Evolutionary conservation across 2,113 vertebrate species (phyloP), one percentile per base, ranked within the genome.

Genomic region (Prolemur simus): DNA sequence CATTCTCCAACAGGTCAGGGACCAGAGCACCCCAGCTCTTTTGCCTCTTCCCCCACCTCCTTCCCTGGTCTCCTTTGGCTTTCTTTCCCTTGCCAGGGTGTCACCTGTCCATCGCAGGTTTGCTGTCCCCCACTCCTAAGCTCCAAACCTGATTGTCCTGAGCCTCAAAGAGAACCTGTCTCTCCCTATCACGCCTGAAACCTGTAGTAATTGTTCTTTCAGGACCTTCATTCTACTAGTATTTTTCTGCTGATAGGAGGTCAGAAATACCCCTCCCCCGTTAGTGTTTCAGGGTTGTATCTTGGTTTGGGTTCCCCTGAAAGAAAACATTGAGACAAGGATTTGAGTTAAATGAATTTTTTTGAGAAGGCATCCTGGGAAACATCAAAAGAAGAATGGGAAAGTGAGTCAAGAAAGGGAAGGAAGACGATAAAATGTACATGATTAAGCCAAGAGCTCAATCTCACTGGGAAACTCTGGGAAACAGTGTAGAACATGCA

Each of bases 271-370:
- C 4, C 25, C 74, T 76, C 23, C 21, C 3, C 18, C 39, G 0
- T 64, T 13, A 81, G 13, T 39, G 18, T 80, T 80, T 92, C 76
- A 45, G 23, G 34, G 10, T 58, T 76, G 2, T 32, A 8, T 69
- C 14, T 82, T 88, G 39, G 27, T 82, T 96, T 97, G 54, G 7
- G 13, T 68, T 93, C 5, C 3, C 11, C 5, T 74, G 10, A 66
- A 85, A 68, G 14, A 91, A 83, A 93, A 47, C 13, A 78, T 8
- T 6, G 32, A 89, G 84, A 52, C 3, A 88, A 89, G 15, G 5
- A 58, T 83, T 90, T 64, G 54, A 93, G 8, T 85, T 71, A 63
- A 92, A 52, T 81, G 71, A 47, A 66, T 94, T 81, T 78, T 84
- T 89, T 77, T 85, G 58, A 84, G 13, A 87, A 14, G 20, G 39